Percentiles rank a stretch among this genome's conserved stretches.
Evolutionary conservation across 1,140 invertebrate genomes (phyloP).

Genomic region (Agrilus planipennis): DNA sequence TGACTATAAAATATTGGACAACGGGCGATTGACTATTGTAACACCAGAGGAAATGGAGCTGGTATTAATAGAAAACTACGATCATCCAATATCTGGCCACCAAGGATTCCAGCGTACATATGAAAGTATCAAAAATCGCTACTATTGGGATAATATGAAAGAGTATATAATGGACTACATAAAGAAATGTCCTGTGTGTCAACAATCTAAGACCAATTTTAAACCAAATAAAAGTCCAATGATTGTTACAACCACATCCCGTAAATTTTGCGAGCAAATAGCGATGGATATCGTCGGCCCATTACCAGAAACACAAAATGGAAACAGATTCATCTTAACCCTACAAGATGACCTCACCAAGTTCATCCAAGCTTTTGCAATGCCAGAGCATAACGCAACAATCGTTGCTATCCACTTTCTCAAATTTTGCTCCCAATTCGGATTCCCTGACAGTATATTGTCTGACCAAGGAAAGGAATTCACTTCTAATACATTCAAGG

Average conservation of each 20-base stretch:
- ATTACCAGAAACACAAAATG: constrained; percentile 14
- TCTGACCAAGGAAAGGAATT: constrained; percentile 30
- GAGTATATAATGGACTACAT: constrained; percentile 6
- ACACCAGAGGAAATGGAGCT: not conserved
- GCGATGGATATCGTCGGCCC: constrained; percentile 21
- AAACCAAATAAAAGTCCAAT: constrained; percentile 13
- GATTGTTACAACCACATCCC: constrained; percentile 18
- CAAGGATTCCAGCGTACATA: not conserved
- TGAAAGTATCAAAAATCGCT: not conserved
- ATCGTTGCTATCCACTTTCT: constrained; percentile 23
- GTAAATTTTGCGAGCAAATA: constrained; percentile 12
- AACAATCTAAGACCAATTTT: constrained; percentile 8
- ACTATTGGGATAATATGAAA: constrained; percentile 9
- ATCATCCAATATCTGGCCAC: no score
- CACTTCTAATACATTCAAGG: constrained; percentile 23
- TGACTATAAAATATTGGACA: not conserved
- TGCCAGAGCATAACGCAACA: constrained; percentile 18
- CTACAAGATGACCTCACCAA: constrained; percentile 26
- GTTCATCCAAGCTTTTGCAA: constrained; percentile 26
- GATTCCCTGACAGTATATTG: constrained; percentile 18
- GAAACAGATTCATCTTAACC: constrained; percentile 16
- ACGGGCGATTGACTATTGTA: not conserved
- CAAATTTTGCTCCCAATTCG: constrained; percentile 27
- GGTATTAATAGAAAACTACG: not conserved
- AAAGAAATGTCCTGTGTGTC: constrained; percentile 8